Evolutionary conservation across 2,113 vertebrate species (phyloP), one percentile per base, ranked within the genome.

Genomic region (Paramormyrops kingsleyae): DNA sequence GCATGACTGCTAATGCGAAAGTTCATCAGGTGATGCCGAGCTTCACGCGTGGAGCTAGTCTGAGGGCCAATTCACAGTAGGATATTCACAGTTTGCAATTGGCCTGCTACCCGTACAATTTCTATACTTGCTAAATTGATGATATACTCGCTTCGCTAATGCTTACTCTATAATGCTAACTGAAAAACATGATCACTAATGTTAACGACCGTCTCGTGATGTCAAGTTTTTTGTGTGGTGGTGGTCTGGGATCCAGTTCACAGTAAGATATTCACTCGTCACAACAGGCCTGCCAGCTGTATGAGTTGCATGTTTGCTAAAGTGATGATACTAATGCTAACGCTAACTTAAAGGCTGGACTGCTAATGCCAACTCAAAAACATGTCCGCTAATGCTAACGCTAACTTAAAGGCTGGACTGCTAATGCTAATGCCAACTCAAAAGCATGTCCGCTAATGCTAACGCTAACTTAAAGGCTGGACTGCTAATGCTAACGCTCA

Each of bases 11-110:
- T 83, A 46, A 83, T 10, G 21, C 3, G 2, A 44, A 84, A 21
- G 21, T 42, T 42, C 35, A 17, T 19, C 13, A 96, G 96, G 90
- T 1, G 91, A 94, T 91, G 90, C 90, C 80, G 24, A 80, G 87
- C 92, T 96, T 86, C 92, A 1, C 5, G 94, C 96, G 42, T 93
- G 88, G 92, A 93, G 13, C n/a, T 42, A 92, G 47, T 91, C 93
- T 31, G 53, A 62, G 59, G 90, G 46, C 44, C 0, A 0, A 10
- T 74, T 35, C 27, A 0, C 21, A 10, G 5, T 62, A n/a, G 24
- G 21, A 62, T 62, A 62, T 62, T 62, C 59, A n/a, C 21, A 62
- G 24, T 62, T 62, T 62, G 24, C 59, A 62, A 62, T 27, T 62
- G 2, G 24, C 59, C 59, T 62, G 24, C 59, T 62, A 62, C 24